Base-by-base conservation (phyloP, 2,797 vertebrate genomes). In the Propithecus perrieri region DNA sequence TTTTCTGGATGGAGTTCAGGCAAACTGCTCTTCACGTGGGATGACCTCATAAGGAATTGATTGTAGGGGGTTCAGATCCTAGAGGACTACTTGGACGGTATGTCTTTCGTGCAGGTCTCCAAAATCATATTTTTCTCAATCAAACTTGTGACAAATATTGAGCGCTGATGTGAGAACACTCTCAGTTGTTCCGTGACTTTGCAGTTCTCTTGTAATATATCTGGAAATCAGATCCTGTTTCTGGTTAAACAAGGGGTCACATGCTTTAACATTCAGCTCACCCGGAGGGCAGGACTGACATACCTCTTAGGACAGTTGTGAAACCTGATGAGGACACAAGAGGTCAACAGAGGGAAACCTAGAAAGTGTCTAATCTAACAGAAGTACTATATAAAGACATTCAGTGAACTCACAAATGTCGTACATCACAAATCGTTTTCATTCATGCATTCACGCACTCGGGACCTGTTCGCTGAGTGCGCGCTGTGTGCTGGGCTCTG, bases 81-180 rank as follows among this genome's bases (percentile, higher is more conserved):
- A 30, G 48, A 74, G 12, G 30, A n/a, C 9, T 65, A 50, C 0
- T 20, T 2, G 4, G 55, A 59, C 71, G 53, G 26, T 33, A 1
- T 55, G 5, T 67, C 83, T 74, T 87, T 59, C 20, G 76, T 80
- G 24, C 5, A 43, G 28, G 38, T 78, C 72, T 92, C 65, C 43
- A 86, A 89, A 87, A 83, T 67, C 53, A 67, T 57, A 15, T 61
- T 90, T 95, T 89, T 76, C 81, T 95, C 46, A 43, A 72, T 46
- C 33, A 89, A 55, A 85, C 61, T 92, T 95, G 87, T 4, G 6
- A 33, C 15, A 76, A 57, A 90, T 15, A n/a, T 7, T n/a, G 41
- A 75, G 13, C 14, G 2, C 53, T 53, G 43, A 33, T n/a, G 57
- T 91, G 15, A 57, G 22, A 57, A 24, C 55, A 57, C 43, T 55